A percentile compares a stretch with the other conserved stretches of the same genome.
Evolutionary conservation across 2,888 invertebrate genomes (phyloP).

Genomic region (Agonopterix heracliana): DNA sequence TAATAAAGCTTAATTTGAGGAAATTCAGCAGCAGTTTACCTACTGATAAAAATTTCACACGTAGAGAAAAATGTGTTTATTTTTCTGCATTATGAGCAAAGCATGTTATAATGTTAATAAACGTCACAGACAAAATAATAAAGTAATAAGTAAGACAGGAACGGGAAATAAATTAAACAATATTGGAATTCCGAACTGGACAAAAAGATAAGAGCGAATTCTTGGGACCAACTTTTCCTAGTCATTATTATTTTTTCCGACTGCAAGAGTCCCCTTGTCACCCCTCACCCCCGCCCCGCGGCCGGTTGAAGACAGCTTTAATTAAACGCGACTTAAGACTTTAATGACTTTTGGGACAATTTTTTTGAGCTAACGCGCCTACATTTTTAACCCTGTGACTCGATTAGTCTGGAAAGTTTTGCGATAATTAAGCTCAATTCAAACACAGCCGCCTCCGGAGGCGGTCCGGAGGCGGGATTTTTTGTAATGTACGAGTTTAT

Average conservation of each 20-base stretch:
- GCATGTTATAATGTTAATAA: no score
- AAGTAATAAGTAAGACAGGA: background rate
- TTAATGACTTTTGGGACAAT: constrained; percentile 56
- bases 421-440: no score
- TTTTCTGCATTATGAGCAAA: no score
- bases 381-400: constrained; percentile 35
- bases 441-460: no score
- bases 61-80: no score
- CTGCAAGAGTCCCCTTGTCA: constrained; percentile 25
- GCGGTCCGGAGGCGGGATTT: no score
- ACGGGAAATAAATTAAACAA: constrained; percentile 4
- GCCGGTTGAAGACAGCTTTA: constrained; percentile 41
- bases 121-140: no score
- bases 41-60: no score
- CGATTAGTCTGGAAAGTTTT: constrained; percentile 61
- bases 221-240: constrained; percentile 20
- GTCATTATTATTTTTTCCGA: constrained; percentile 31
- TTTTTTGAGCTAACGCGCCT: constrained; percentile 36
- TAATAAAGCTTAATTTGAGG: no score
- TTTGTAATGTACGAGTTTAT: no score
- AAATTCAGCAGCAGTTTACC: no score
- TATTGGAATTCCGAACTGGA: constrained; percentile 5
- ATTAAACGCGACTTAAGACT: constrained; percentile 61
- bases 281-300: constrained; percentile 29
- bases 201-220: constrained; percentile 20